Evolutionary conservation across 2,113 vertebrate genomes (phyloP), one percentile per base, ranked within the genome.

Genomic region (Nerophis ophidion): DNA sequence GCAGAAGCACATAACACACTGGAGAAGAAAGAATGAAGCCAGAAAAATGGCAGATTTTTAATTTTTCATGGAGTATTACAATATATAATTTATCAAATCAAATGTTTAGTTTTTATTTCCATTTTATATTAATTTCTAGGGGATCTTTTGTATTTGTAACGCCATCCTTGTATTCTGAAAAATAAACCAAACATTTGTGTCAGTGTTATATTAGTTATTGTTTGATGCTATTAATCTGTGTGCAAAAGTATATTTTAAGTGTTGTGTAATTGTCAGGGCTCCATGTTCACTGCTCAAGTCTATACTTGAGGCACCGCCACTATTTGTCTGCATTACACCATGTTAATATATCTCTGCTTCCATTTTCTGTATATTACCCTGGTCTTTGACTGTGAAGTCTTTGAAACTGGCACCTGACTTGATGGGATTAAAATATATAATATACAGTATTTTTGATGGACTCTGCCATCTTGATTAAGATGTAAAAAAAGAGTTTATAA

Each of bases 401-500:
- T 9, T 63, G 36, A 46, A 57, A 48, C 60, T 57, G 53, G 63
- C 0, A 1, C 12, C 40, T 1, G 40, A 5, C 57, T 58, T 54
- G 13, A 76, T 65, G 44, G 46, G 33, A 61, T 48, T 14, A 7
- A 12, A 49, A n/a, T n/a, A n/a, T 61, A 57, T 26, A 48, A 63
- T 55, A 36, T 45, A 59, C 49, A 42, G 57, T 77, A 79, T 70
- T 77, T 79, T 85, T 81, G 65, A 82, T 75, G 55, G 77, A 60
- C 78, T 80, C 60, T 70, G 55, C 44, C 36, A 62, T 63, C 14
- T 38, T 50, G 10, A 63, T 19, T 36, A 68, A 19, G 38, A 55
- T 51, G 49, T 33, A 14, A 33, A 26, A 14, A 26, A 51, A 5
- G 26, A 33, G 6, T 51, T 12, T 33, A 50, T 38, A n/a, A 55